These are phyloP conservation scores for Mesorhabditis sp. DNA, from an alignment of 2,888 invertebrate species.

Conservation along the genomic window DNA sequence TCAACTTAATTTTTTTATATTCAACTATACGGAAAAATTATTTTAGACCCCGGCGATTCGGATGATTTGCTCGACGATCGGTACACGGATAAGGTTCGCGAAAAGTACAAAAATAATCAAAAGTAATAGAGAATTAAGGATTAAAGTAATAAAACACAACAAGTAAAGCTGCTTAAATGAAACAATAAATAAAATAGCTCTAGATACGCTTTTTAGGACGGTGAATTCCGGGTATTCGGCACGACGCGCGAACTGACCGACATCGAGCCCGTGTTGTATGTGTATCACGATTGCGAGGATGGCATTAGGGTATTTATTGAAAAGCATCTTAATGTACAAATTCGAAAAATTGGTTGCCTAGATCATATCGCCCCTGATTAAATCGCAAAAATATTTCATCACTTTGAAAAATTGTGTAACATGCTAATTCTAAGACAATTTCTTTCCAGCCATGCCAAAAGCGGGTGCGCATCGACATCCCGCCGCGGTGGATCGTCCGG, in stretches of 20 bases:
- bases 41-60: conserved; percentile 34
- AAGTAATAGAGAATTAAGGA: not conserved
- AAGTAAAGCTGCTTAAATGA: too few species aligned
- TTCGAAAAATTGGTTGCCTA: not conserved
- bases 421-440: not conserved
- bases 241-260: conserved; percentile 36
- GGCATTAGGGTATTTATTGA: conserved; percentile 28
- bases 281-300: conserved; percentile 44
- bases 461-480: conserved; percentile 27
- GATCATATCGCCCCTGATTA: not conserved
- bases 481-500: conserved; percentile 32
- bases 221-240: conserved; percentile 23
- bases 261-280: conserved; percentile 38
- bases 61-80: conserved; percentile 39
- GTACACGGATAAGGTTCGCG: conserved; percentile 25
- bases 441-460: conserved; percentile 35
- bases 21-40: not conserved
- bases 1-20: not conserved
- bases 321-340: not conserved
- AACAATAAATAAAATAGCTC: too few species aligned
- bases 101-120: too few species aligned
- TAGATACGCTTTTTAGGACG: conserved; percentile 13
- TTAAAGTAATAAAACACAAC: not conserved
- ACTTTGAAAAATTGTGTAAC: not conserved
- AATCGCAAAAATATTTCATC: not conserved